phyloP scores from a whole-genome alignment of 2,113 vertebrate species.

The Sinocyclocheilus anophthalmus region DNA sequence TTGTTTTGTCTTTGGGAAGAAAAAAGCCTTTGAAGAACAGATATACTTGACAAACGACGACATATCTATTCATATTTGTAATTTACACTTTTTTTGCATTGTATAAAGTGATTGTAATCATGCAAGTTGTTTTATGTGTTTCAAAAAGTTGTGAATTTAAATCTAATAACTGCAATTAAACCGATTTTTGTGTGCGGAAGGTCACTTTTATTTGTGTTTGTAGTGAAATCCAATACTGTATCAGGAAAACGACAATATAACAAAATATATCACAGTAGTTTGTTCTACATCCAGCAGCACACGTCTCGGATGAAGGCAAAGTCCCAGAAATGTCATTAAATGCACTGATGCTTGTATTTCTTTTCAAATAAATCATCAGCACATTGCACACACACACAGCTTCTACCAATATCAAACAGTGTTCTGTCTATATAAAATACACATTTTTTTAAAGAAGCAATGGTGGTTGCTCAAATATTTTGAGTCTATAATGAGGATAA shows the following conservation, averaged over 20 bases:
- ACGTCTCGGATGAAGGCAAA: neutral
- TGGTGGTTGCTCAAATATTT: neutral
- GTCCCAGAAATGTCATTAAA: neutral
- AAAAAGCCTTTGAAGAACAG: neutral
- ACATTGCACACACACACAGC: neutral
- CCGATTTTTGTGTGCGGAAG: conserved; percentile 56
- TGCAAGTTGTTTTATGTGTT: too few species aligned
- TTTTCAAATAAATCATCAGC: neutral
- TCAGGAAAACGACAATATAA: conserved; percentile 41
- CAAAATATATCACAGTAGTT: neutral
- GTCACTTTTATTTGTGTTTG: conserved; percentile 74
- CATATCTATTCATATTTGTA: too few species aligned
- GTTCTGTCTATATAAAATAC: neutral
- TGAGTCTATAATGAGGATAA: neutral
- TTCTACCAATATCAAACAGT: neutral
- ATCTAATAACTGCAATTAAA: neutral
- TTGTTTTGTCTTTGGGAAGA: neutral
- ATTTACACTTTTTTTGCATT: too few species aligned
- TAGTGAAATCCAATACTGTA: conserved; percentile 63
- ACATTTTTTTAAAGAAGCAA: neutral
- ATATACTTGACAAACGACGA: neutral
- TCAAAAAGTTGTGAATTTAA: too few species aligned
- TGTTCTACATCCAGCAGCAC: conserved; percentile 11
- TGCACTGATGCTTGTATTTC: neutral
- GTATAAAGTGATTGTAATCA: too few species aligned